Base-by-base conservation (phyloP, 2,888 invertebrate genomes). In the Desoria tigrina region DNA sequence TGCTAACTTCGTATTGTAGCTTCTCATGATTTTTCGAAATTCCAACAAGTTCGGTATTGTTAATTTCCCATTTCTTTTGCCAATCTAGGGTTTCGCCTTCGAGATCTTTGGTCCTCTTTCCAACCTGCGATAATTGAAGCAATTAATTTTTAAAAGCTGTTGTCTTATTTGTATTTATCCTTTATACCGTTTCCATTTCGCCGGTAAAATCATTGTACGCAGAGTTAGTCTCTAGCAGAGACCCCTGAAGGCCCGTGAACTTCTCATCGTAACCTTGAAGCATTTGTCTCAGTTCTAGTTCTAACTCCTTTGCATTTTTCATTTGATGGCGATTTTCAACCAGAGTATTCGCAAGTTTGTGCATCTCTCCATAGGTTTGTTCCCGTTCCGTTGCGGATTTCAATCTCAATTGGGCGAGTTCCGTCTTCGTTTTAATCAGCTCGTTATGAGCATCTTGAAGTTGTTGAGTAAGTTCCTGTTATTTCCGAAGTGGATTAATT, bases 231-330 rank as follows among this genome's bases (percentile, higher is more conserved):
- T 72, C 69, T 26, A 63, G 61, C 14, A 75, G 51, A 1, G 70
- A 63, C 3, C 60, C 60, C 51, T 75, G 74, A 45, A 75, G 67
- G 7, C 68, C 71, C 11, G 56, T 45, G 23, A 75, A 75, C 45
- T 75, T 75, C 45, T 71, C 71, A 32, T 75, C 75, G 32, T 75
- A 75, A 39, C 69, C 66, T 55, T 71, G 67, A n/a, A 75, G 63
- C 11, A 68, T 26, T n/a, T 63, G 26, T 45, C 75, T 63, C 11
- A 74, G 54, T 14, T 65, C 66, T 11, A 75, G 61, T 60, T 75
- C 75, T 23, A 64, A 65, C 51, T 73, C 73, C 55, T 75, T 75
- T 7, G 73, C 70, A 28, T 72, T 66, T 39, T 74, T 74, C 74
- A 75, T 72, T 61, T 74, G 65, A 16, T 60, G 39, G 7, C 69